phyloP scores from a whole-genome alignment of 35 echinoderm and acorn worm genomes.

The Strongylocentrotus purpuratus region DNA sequence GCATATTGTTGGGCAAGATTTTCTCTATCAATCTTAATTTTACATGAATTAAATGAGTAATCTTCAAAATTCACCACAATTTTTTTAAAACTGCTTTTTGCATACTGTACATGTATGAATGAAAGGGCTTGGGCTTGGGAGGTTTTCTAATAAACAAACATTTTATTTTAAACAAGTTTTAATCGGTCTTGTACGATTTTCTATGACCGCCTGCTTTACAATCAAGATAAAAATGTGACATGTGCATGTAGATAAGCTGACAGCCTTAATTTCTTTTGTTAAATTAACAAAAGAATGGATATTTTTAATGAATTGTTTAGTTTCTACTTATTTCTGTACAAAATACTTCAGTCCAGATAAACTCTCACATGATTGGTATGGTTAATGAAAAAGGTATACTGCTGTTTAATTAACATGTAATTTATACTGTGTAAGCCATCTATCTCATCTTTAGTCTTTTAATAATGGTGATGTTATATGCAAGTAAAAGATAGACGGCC shows the following conservation, averaged over 20 bases:
- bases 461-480: background rate
- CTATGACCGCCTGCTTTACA: no score
- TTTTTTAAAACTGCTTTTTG: no score
- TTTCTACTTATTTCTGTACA: background rate
- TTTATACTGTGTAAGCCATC: background rate
- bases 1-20: no score
- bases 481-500: background rate
- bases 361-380: background rate
- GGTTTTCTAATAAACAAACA: no score
- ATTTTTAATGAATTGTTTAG: background rate
- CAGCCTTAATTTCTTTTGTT: conserved; percentile 4
- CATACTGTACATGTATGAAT: no score
- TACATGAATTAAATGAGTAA: no score
- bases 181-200: background rate
- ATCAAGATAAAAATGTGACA: no score
- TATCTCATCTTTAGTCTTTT: background rate
- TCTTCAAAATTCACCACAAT: no score
- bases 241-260: no score
- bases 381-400: background rate
- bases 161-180: no score
- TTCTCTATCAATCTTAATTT: no score
- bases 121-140: no score
- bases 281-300: background rate
- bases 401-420: background rate
- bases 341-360: background rate